Percentiles rank a stretch among this genome's conserved stretches.
Conservation (phyloP, 2,888 invertebrate genomes). For the Crematogaster levior region DNA sequence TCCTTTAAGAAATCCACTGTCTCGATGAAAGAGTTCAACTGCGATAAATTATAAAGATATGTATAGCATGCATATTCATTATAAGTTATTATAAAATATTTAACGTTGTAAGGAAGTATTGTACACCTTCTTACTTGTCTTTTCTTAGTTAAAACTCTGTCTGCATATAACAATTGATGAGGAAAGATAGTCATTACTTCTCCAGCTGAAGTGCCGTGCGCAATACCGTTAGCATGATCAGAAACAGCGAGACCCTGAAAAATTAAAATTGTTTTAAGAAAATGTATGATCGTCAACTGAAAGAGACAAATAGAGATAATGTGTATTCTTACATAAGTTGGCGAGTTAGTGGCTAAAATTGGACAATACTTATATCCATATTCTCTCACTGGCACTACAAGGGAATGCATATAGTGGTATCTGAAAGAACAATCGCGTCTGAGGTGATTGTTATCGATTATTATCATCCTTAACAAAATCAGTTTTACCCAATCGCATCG, state of each 20-base stretch:
- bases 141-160: conserved; percentile 77
- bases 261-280: conserved; percentile 3
- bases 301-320: background rate
- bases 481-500: conserved; percentile 84
- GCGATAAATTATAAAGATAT: conserved; percentile 27
- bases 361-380: conserved; percentile 81
- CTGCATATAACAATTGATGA: conserved; percentile 83
- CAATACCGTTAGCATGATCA: conserved; percentile 87
- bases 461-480: conserved; percentile 1
- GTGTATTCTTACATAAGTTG: conserved; percentile 80
- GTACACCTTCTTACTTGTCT: conserved; percentile 73
- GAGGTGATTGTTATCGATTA: conserved; percentile 21
- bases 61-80: background rate
- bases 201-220: conserved; percentile 86
- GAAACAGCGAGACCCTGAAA: conserved; percentile 83
- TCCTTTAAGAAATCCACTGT: conserved; percentile 76
- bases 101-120: background rate
- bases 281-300: background rate
- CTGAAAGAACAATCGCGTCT: conserved; percentile 68
- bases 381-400: conserved; percentile 83
- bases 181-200: conserved; percentile 86
- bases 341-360: conserved; percentile 84
- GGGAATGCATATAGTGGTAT: conserved; percentile 81
- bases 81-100: conserved; percentile 16
- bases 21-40: conserved; percentile 77